These are phyloP conservation scores for Spilarctia lutea DNA, from an alignment of 2,888 invertebrate species.

Conservation along the genomic window DNA sequence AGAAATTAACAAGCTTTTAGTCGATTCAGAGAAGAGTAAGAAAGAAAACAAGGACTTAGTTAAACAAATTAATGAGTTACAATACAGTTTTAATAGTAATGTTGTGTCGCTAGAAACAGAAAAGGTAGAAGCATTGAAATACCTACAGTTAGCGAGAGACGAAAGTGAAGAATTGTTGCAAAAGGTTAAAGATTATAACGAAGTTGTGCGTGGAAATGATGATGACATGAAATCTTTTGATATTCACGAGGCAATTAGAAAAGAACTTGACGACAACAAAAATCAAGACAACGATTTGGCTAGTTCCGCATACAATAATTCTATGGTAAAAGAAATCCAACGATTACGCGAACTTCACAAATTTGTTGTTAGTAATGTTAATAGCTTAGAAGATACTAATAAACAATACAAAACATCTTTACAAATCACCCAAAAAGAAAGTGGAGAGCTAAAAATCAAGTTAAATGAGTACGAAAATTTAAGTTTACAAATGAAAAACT, in stretches of 20 bases:
- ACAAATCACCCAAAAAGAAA: slow-evolving; percentile 66
- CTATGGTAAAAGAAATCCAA: slow-evolving; percentile 65
- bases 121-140: slow-evolving; percentile 59
- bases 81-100: slow-evolving; percentile 57
- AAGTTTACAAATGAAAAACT: slow-evolving; percentile 51
- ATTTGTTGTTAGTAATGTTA: slow-evolving; percentile 53
- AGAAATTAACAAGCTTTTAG: slow-evolving; percentile 64
- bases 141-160: slow-evolving; percentile 63
- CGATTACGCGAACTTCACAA: slow-evolving; percentile 62
- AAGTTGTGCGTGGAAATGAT: slow-evolving; percentile 52
- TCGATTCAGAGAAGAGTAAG: slow-evolving; percentile 62
- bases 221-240: slow-evolving; percentile 53
- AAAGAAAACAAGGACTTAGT: slow-evolving; percentile 60
- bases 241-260: slow-evolving; percentile 50
- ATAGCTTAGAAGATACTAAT: slow-evolving; percentile 63
- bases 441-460: slow-evolving; percentile 61
- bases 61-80: slow-evolving; percentile 59
- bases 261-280: slow-evolving; percentile 58
- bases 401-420: slow-evolving; percentile 56
- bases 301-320: slow-evolving; percentile 53
- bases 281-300: slow-evolving; percentile 51
- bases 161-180: slow-evolving; percentile 72
- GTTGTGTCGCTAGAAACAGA: slow-evolving; percentile 62
- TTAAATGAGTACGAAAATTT: slow-evolving; percentile 58
- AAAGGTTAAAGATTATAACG: slow-evolving; percentile 63